Conservation (phyloP, 2,113 vertebrate species). For the Sturnus vulgaris region DNA sequence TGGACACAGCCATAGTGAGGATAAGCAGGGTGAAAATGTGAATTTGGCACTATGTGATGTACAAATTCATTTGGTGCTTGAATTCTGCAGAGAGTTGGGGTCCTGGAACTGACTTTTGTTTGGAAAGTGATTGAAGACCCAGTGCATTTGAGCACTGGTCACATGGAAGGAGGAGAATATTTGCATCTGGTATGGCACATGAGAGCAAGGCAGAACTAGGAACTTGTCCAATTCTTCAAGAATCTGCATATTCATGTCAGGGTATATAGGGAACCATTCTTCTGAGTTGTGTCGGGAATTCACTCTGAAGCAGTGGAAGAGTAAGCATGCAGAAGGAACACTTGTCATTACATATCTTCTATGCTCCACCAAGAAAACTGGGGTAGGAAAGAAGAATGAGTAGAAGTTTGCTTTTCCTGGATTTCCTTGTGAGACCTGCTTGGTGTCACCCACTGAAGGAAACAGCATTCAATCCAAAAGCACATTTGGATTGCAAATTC, state of each 20-base stretch:
- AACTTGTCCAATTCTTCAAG: not conserved
- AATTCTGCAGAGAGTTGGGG: not conserved
- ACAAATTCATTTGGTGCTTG: not conserved
- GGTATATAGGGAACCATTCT: not conserved
- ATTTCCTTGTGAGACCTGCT: not conserved
- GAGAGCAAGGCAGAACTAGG: not conserved
- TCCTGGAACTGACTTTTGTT: not conserved
- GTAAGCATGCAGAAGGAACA: not conserved
- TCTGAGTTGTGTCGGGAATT: not conserved
- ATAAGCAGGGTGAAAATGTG: not conserved
- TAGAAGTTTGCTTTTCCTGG: not conserved
- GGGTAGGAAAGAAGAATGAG: not conserved
- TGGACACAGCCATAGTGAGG: not conserved
- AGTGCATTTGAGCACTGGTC: not conserved
- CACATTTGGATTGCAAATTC: not conserved
- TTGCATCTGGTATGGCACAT: not conserved
- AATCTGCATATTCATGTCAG: not conserved
- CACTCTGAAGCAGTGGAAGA: not conserved
- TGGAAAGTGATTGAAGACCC: not conserved
- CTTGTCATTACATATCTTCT: not conserved
- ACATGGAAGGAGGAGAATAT: not conserved
- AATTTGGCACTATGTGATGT: accelerated
- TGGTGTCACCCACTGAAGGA: not conserved
- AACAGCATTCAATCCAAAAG: not conserved
- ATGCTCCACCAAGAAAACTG: not conserved